Base-by-base conservation (phyloP, 30 jellyfish, hydroid and myxozoan species). In the Hydractinia symbiolongicarpus region DNA sequence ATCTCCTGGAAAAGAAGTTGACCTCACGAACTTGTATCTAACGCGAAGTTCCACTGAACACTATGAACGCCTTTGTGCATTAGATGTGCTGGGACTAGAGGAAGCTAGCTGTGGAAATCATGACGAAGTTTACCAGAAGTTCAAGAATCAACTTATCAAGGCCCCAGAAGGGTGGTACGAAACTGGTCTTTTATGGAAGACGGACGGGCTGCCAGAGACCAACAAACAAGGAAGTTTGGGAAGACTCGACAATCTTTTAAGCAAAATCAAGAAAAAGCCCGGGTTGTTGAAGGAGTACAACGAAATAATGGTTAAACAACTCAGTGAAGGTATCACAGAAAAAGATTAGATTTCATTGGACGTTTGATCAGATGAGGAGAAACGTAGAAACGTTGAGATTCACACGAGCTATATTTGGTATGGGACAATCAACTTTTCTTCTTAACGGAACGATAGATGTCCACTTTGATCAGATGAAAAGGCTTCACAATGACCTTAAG, bases 161-260 rank as follows among this genome's bases (percentile, higher is more conserved):
- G 58, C n/a, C 19, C 84, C 81, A 6, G 85, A 81, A 72, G 96
- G 88, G 75, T 74, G 86, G 73, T 87, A 53, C 72, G 96, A 87
- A 70, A 87, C 91, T 7, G 88, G 88, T 19, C 62, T 87, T 20
- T 19, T 76, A 67, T 82, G 96, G 96, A 82, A 87, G 61, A 64
- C 68, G 52, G 57, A 79, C 55, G 83, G 86, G 16, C 77, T 75
- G 5, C 58, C 79, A 55, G 80, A 75, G 69, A 86, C 61, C 79
- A 81, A 81, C 73, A 77, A 87, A 71, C 77, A 79, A 50, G 95
- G 90, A 66, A 86, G 95, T 62, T 78, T 86, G 61, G 90, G 90
- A 17, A 64, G 87, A 15, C 83, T 73, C 74, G 61, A 66, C 11
- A 81, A 81, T 74, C 81, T 87, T 21, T 40, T 82, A 21, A 62